Base-by-base conservation (phyloP, 2,888 invertebrate species). In the Geotrupes spiniger region DNA sequence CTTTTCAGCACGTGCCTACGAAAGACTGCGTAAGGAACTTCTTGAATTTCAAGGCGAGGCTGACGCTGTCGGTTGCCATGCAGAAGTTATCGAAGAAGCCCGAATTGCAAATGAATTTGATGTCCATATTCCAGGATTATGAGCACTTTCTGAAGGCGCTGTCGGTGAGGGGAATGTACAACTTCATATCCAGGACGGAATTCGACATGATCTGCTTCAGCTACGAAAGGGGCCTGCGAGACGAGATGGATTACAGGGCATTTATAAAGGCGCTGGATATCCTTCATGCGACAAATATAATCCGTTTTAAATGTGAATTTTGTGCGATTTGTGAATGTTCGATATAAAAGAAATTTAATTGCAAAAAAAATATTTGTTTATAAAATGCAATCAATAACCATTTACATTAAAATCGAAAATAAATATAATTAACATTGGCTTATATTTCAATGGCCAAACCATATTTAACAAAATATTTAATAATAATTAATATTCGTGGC, bases 41-140 rank as follows among this genome's bases (percentile, higher is more conserved):
- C 77, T 78, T 89, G 55, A 85, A 85, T 72, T 88, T 83, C 68
- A 85, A 87, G 53, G 87, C 89, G 71, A 75, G 89, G 17, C 76
- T 76, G 48, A 66, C 76, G 25, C 77, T 84, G 28, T 79, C 85
- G 1, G 73, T 76, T 46, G 87, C 85, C 1, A 76, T 89, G 61
- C 78, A 82, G 69, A 87, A 86, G 65, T 75, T 89, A 12, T 77
- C 83, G 26, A 79, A 79, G 56, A 77, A 78, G 36, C 81, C 83
- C 0, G 83, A 86, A 59, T 78, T 82, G 53, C 74, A 84, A 27
- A 82, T 84, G 49, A 88, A 89, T 61, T 76, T 89, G 31, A 76
- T 81, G 41, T 82, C 85, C 37, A 75, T 87, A 21, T 85, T 89
- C 63, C 76, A 77, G 76, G 84, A n/a, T n/a, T n/a, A n/a, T n/a